These are phyloP conservation scores for Cylindroiulus punctatus DNA, from an alignment of 2,888 invertebrate species.

Conservation along the genomic window DNA sequence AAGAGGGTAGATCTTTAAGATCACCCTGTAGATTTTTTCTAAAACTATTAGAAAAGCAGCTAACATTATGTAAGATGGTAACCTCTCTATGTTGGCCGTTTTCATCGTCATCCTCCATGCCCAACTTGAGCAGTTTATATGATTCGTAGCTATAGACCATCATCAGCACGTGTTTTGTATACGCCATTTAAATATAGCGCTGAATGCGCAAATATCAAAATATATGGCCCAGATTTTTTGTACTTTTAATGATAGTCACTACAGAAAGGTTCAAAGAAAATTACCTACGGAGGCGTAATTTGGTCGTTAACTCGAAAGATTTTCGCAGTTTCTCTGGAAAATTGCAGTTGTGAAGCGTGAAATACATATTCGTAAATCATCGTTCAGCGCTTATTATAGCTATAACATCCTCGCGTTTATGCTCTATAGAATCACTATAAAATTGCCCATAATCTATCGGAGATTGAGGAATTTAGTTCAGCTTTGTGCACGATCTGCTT, in stretches of 20 bases:
- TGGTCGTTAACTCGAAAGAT: conserved; percentile 34
- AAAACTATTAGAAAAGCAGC: no score
- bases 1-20: no score
- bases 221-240: conserved; percentile 44
- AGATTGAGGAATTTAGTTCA: conserved; percentile 29
- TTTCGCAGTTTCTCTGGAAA: conserved; percentile 33
- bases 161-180: conserved; percentile 21
- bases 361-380: conserved; percentile 47
- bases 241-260: conserved; percentile 27
- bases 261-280: conserved; percentile 6
- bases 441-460: conserved; percentile 40
- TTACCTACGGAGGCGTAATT: conserved; percentile 38
- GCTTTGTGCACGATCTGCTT: conserved; percentile 5
- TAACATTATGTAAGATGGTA: no score
- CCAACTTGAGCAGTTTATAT: conserved; percentile 17
- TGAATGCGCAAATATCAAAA: conserved; percentile 37
- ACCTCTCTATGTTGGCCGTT: not conserved
- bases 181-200: conserved; percentile 38
- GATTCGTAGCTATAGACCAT: not conserved
- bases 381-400: conserved; percentile 45
- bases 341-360: conserved; percentile 43
- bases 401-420: conserved; percentile 43
- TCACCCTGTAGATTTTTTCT: no score
- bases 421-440: conserved; percentile 42
- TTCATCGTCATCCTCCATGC: not conserved